Evolutionary conservation across 2,113 vertebrate genomes (phyloP), one percentile per base, ranked within the genome.

Genomic region (Petromus typicus): DNA sequence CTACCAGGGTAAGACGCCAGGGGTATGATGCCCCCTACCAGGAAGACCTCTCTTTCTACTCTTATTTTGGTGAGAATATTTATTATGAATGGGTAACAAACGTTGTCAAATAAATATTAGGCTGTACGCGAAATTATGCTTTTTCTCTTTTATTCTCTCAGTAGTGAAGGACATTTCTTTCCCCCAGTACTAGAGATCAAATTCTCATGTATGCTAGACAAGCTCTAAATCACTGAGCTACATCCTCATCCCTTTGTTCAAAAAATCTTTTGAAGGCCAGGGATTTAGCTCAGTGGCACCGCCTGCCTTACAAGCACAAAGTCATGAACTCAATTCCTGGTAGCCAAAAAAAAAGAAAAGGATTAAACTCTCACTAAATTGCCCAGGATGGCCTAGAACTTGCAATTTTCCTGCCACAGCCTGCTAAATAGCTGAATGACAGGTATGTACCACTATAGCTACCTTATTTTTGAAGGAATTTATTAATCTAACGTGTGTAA

Each of bases 11-110:
- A 14, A 93, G 32, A 64, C 71, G 20, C n/a, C n/a, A n/a, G n/a
- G n/a, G n/a, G n/a, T n/a, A n/a, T n/a, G n/a, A n/a, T n/a, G n/a
- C n/a, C n/a, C n/a, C n/a, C n/a, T n/a, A n/a, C n/a, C n/a, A n/a
- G n/a, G n/a, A n/a, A n/a, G n/a, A n/a, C n/a, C n/a, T 79, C 17
- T 57, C 16, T 34, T 32, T 25, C 34, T 92, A 34, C 25, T 81
- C 54, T 37, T 66, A 90, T 82, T 67, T 71, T 90, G 82, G 66
- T 71, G 80, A 64, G 3, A 81, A 10, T 96, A 87, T 61, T 14
- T 96, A 87, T 54, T 57, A 93, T 22, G 5, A 93, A 67, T 45
- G 20, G 25, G 16, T 82, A 78, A 20, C 27, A 30, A 83, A 87
- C 25, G 75, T 7, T 69, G 81, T 84, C 25, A 57, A 73, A 73